Evolutionary conservation across 2,113 vertebrate species (phyloP), one percentile per base, ranked within the genome.

Genomic region (Mus spicilegus): DNA sequence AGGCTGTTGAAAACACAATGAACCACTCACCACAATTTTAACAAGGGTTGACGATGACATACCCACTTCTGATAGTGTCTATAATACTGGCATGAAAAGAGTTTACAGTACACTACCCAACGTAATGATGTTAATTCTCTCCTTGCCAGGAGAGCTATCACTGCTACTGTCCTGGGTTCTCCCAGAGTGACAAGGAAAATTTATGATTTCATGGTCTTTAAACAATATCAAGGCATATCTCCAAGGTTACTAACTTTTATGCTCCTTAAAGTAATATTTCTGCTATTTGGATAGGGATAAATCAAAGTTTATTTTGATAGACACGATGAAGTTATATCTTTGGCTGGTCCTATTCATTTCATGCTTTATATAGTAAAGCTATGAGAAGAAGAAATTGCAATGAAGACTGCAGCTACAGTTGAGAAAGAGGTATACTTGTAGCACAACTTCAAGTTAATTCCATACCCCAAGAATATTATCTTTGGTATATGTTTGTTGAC

Each of bases 1-100:
- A 46, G 96, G 94, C 93, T 95, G 30, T 86, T 97, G 90, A 96
- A 97, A 98, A 96, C 76, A 97, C 96, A 97, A 92, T 96, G 96
- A 98, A 96, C 92, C 86, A 96, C 92, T 96, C 94, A 95, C 63
- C 54, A 95, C 76, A 88, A 93, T 92, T 96, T 95, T 92, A 97
- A 95, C 65, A 97, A 97, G 96, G 76, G 73, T 77, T 96, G 96
- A 96, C 95, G 61, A 69, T 96, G 93, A 75, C 63, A 85, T 93
- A 90, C 72, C 46, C 54, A 96, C 88, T 97, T 96, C 88, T 94
- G 90, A 96, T 89, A 93, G 67, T 16, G 77, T 94, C 92, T 93
- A 67, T 95, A 97, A 97, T 30, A 73, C 80, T 96, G 84, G 89
- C 95, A 95, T 33, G 51, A 81, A 90, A 87, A 63, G 90, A 93